Conservation (phyloP, 2,113 vertebrate species). For the Cavia porcellus region DNA sequence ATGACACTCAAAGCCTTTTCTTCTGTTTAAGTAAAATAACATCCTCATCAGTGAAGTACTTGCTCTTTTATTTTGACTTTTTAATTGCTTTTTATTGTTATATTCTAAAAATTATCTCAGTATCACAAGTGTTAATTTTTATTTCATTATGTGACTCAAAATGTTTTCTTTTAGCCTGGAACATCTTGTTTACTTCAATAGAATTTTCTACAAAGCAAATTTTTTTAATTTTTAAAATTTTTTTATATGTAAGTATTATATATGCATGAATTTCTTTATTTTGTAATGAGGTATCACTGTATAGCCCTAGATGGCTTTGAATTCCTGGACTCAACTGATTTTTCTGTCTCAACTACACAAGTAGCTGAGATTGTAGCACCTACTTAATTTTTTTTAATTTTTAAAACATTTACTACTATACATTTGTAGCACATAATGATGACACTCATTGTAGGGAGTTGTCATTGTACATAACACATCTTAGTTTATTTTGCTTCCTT, state of each 20-base stretch:
- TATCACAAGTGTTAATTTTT: neutral
- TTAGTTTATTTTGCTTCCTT: neutral
- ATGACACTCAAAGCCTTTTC: neutral
- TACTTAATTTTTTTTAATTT: neutral
- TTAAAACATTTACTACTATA: neutral
- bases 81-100: neutral
- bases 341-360: neutral
- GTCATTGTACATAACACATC: neutral
- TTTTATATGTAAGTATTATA: neutral
- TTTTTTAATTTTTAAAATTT: neutral
- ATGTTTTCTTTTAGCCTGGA: neutral
- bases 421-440: neutral
- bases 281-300: neutral
- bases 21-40: neutral
- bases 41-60: neutral
- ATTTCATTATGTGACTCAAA: neutral
- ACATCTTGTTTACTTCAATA: neutral
- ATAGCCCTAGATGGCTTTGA: neutral
- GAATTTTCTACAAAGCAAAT: neutral
- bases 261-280: neutral
- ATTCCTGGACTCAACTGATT: neutral
- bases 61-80: neutral
- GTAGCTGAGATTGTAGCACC: neutral
- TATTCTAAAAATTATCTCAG: neutral
- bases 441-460: neutral